Conservation (phyloP, 1,140 invertebrate species). For the Trachymyrmex cornetzi region DNA sequence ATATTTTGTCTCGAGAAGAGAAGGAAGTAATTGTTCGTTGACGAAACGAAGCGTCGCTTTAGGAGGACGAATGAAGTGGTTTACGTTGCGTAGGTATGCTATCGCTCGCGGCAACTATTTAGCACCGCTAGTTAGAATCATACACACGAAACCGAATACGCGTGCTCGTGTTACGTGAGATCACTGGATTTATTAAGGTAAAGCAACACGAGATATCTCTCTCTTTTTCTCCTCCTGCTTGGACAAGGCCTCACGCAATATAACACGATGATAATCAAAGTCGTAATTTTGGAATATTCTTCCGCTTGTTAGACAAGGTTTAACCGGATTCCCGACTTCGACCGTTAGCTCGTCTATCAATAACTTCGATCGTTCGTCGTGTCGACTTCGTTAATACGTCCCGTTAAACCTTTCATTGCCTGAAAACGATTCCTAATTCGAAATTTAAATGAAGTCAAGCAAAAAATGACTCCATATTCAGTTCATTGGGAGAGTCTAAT, state of each 20-base stretch:
- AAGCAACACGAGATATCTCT: slow-evolving; percentile 43
- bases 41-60: slow-evolving; percentile 59
- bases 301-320: slow-evolving; percentile 64
- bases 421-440: slow-evolving; percentile 21
- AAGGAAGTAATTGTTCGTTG: not conserved
- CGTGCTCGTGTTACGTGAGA: slow-evolving; percentile 77
- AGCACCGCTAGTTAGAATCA: slow-evolving; percentile 74
- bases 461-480: slow-evolving; percentile 1
- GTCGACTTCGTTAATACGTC: slow-evolving; percentile 8
- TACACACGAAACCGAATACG: slow-evolving; percentile 79
- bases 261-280: slow-evolving; percentile 72
- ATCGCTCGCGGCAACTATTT: slow-evolving; percentile 74
- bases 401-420: slow-evolving; percentile 1
- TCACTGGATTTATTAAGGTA: slow-evolving; percentile 75
- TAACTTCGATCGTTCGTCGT: slow-evolving; percentile 25
- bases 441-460: slow-evolving; percentile 24
- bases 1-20: not conserved
- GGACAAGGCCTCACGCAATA: slow-evolving; percentile 74
- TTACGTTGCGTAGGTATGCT: slow-evolving; percentile 60
- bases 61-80: slow-evolving; percentile 71
- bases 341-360: slow-evolving; percentile 59
- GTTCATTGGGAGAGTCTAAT: not conserved
- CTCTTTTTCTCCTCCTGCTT: not conserved
- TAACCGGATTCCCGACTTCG: slow-evolving; percentile 68
- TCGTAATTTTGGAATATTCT: slow-evolving; percentile 70